Conservation (phyloP, 2,888 invertebrate species). For the Resseliella maxima region DNA sequence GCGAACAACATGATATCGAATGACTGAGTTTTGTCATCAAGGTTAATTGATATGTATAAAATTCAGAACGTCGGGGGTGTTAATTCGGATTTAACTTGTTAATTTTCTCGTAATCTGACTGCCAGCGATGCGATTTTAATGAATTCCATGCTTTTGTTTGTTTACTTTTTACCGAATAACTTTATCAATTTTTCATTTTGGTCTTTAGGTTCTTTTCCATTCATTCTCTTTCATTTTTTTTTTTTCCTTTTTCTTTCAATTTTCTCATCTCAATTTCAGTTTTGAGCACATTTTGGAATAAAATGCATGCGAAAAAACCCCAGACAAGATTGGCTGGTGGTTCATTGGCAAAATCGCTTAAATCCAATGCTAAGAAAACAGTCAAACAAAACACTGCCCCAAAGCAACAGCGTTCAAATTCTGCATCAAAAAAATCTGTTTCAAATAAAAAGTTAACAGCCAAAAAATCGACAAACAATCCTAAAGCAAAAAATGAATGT, state of each 20-base stretch:
- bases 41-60: conserved; percentile 11
- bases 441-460: conserved; percentile 28
- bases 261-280: neutral
- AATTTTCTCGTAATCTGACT: neutral
- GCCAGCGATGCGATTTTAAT: neutral
- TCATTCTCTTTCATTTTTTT: neutral
- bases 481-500: conserved; percentile 27
- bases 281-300: neutral
- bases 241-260: neutral
- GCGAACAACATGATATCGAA: neutral
- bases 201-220: neutral
- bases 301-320: conserved; percentile 46
- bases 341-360: neutral
- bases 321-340: conserved; percentile 28
- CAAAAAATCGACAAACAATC: neutral
- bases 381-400: neutral
- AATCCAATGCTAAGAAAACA: neutral
- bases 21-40: neutral
- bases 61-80: neutral
- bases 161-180: neutral
- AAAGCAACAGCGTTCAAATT: neutral
- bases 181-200: neutral
- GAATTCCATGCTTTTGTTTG: too few species aligned
- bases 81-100: neutral
- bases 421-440: neutral